Base-by-base conservation (phyloP, 2,113 vertebrate genomes). In the Zosterops hypoxanthus region DNA sequence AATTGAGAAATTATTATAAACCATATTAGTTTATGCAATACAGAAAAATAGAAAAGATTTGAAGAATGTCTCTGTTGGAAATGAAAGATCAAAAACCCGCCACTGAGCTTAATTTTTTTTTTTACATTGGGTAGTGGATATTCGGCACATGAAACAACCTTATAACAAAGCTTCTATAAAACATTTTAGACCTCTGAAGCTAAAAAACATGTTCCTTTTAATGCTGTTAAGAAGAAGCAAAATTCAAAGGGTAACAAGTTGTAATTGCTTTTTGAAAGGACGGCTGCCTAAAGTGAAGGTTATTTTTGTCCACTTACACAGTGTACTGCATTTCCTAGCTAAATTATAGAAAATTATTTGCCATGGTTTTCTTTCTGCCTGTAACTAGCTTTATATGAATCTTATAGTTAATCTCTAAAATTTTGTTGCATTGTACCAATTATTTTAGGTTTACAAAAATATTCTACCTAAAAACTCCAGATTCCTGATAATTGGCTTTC, bases 331-430 rank as follows among this genome's bases (percentile, higher is more conserved):
- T 94, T 89, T 95, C 44, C 59, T 91, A 70, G 69, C 44, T 88
- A 90, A 97, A 95, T 93, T 95, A 94, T 70, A 86, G 78, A 90
- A 95, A 95, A 96, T 92, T 93, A 84, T 49, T 88, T 76, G 22
- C 49, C 87, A 70, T 31, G 23, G 25, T 69, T 94, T 86, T 90
- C 60, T 86, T 90, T 36, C 41, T 82, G 73, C 71, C 68, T 69
- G 77, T 70, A 80, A 71, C 70, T 26, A 81, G 80, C 46, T 93
- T 87, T 77, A 47, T 69, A 52, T 26, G 18, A 91, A 64, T 29
- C 49, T 66, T 55, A 61, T 3, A 68, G 24, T 87, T 81, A 17
- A 78, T 81, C 59, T 66, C 42, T 79, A 57, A 34, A 73, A 86
- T 59, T 90, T 77, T 77, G 56, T 82, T 90, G 47, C 52, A 82